Percentiles rank a stretch among this genome's conserved stretches.
phyloP scores from a whole-genome alignment of 1,140 invertebrate species.

The Probaryconus sp. region DNA sequence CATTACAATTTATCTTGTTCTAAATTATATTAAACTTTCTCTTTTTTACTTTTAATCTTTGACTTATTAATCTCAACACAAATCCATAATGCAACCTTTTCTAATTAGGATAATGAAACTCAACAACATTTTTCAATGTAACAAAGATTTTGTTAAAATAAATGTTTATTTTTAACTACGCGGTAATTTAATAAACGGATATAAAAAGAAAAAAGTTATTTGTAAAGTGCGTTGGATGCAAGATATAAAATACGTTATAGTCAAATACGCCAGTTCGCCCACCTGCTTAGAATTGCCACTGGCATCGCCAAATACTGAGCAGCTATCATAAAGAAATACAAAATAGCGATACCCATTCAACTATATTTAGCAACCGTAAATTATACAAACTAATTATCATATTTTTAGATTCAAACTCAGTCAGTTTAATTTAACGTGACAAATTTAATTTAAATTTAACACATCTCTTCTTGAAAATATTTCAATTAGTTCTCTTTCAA shows the following conservation, averaged over 20 bases:
- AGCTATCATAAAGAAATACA: slow-evolving; percentile 56
- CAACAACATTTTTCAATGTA: too few species aligned
- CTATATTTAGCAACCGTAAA: slow-evolving; percentile 71
- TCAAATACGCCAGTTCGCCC: slow-evolving; percentile 65
- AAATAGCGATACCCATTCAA: slow-evolving; percentile 47
- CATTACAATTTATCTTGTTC: too few species aligned
- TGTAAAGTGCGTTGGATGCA: slow-evolving; percentile 65
- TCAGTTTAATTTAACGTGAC: slow-evolving; percentile 21
- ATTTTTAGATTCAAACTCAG: slow-evolving; percentile 56
- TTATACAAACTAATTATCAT: slow-evolving; percentile 60
- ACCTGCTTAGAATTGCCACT: slow-evolving; percentile 61
- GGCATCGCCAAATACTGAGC: slow-evolving; percentile 75
- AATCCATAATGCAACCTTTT: too few species aligned
- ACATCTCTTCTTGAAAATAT: too few species aligned
- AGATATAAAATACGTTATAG: slow-evolving; percentile 45
- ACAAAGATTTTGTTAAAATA: neutral
- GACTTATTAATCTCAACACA: too few species aligned
- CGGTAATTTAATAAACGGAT: slow-evolving; percentile 1
- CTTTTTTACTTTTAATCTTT: neutral
- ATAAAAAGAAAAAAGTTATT: slow-evolving; percentile 32
- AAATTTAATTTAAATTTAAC: too few species aligned
- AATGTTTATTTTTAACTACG: slow-evolving; percentile 5
- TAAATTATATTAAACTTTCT: too few species aligned
- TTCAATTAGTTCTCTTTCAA: too few species aligned
- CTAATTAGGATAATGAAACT: too few species aligned